Percentiles rank a stretch among this genome's conserved stretches.
Conservation (phyloP, 2,113 vertebrate species). For the Antennarius striatus region DNA sequence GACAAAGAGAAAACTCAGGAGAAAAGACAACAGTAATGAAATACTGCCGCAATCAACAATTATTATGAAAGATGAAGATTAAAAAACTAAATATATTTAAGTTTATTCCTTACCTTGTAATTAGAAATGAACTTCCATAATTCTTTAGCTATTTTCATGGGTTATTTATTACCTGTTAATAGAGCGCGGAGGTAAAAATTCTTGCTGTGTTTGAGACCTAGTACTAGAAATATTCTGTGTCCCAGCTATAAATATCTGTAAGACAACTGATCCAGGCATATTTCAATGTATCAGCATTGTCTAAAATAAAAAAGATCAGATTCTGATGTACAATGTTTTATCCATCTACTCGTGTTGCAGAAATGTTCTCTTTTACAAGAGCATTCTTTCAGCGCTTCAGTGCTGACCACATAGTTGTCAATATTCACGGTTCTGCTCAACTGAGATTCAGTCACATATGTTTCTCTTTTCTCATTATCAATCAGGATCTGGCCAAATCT, state of each 20-base stretch:
- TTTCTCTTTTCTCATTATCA: not conserved
- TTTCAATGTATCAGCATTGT: not conserved
- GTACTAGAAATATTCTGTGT: not conserved
- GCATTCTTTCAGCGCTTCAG: not conserved
- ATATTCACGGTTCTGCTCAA: too few relatives aligned
- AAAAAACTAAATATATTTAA: not conserved
- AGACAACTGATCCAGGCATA: not conserved
- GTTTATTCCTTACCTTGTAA: too few relatives aligned
- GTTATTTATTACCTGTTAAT: not conserved
- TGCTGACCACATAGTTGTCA: too few relatives aligned
- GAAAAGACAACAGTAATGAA: slow-evolving; percentile 19
- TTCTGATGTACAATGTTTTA: not conserved
- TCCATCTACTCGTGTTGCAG: not conserved
- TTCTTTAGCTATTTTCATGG: not conserved
- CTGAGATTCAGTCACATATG: not conserved
- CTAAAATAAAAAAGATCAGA: not conserved
- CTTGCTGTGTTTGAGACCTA: not conserved
- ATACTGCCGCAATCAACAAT: slow-evolving; percentile 3
- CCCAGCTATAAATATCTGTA: not conserved
- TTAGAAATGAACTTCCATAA: too few relatives aligned
- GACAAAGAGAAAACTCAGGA: slow-evolving; percentile 25
- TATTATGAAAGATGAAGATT: not conserved
- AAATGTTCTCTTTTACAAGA: not conserved
- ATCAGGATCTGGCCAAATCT: not conserved
- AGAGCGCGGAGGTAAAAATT: not conserved